A percentile compares a stretch with the other conserved stretches of the same genome.
Conservation (phyloP, 2,797 vertebrate species). For the Kryptolebias ocellatus region DNA sequence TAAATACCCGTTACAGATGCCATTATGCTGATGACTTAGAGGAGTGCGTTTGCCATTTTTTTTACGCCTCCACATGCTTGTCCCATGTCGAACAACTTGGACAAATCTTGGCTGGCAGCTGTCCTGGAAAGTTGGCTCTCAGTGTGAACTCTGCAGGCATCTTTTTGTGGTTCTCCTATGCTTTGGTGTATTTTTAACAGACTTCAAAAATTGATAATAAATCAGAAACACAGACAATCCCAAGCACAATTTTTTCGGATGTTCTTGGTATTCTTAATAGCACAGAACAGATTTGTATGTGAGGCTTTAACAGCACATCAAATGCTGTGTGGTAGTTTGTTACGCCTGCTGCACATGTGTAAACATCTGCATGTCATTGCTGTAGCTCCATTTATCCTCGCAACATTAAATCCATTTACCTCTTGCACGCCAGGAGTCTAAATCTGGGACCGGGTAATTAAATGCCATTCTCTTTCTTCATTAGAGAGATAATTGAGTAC, state of each 20-base stretch:
- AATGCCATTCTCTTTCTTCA: conserved; percentile 81
- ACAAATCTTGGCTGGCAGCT: conserved; percentile 34
- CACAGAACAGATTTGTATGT: conserved; percentile 41
- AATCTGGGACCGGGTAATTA: conserved; percentile 81
- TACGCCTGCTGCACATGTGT: conserved; percentile 72
- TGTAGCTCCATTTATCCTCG: conserved; percentile 72
- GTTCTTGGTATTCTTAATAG: conserved; percentile 45
- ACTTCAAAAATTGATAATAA: conserved; percentile 37
- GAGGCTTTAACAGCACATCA: conserved; percentile 50
- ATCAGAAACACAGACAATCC: conserved; percentile 18
- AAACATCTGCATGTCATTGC: conserved; percentile 80
- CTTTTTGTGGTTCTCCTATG: not conserved
- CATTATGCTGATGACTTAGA: conserved; percentile 24
- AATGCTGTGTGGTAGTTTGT: conserved; percentile 52
- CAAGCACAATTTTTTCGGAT: conserved; percentile 32
- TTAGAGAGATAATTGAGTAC: conserved; percentile 83
- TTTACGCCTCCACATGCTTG: not conserved
- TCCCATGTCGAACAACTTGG: conserved; percentile 2
- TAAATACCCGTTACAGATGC: conserved; percentile 8
- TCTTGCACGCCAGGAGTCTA: conserved; percentile 73
- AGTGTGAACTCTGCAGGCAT: conserved; percentile 24
- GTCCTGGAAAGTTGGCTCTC: conserved; percentile 11
- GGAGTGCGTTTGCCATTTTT: not conserved
- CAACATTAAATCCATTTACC: conserved; percentile 82
- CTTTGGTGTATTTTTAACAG: conserved; percentile 38